A percentile compares a stretch with the other conserved stretches of the same genome.
phyloP scores from a whole-genome alignment of 2,113 vertebrate genomes.

The Chaetorhynchus papuensis region DNA sequence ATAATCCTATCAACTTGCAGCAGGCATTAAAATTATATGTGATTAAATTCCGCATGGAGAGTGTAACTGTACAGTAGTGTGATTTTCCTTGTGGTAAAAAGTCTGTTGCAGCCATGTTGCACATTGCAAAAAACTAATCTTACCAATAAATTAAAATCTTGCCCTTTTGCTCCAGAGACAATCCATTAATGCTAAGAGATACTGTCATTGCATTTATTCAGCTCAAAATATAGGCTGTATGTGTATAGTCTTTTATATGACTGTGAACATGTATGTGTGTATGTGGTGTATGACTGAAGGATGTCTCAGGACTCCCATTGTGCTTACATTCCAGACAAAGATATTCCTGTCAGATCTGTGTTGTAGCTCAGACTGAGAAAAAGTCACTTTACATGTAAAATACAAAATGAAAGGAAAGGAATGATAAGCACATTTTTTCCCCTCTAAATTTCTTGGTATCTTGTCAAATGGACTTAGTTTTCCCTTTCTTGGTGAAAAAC shows the following conservation, averaged over 20 bases:
- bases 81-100: background rate
- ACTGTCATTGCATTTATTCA: background rate
- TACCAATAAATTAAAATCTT: background rate
- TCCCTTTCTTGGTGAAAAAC: background rate
- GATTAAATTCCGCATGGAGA: background rate
- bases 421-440: background rate
- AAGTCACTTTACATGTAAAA: background rate
- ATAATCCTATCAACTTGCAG: background rate
- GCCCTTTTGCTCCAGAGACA: background rate
- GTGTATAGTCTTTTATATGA: background rate
- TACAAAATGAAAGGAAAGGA: background rate
- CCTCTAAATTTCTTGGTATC: background rate
- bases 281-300: background rate
- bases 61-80: background rate
- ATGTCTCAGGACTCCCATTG: background rate
- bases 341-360: background rate
- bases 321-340: background rate
- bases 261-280: background rate
- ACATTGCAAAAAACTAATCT: background rate
- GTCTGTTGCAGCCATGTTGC: background rate
- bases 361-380: background rate
- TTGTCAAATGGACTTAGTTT: background rate
- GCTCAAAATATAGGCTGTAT: background rate
- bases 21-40: background rate
- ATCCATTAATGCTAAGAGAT: background rate